Conservation (phyloP, 2,113 vertebrate genomes). For the Periophthalmodon schlosseri region DNA sequence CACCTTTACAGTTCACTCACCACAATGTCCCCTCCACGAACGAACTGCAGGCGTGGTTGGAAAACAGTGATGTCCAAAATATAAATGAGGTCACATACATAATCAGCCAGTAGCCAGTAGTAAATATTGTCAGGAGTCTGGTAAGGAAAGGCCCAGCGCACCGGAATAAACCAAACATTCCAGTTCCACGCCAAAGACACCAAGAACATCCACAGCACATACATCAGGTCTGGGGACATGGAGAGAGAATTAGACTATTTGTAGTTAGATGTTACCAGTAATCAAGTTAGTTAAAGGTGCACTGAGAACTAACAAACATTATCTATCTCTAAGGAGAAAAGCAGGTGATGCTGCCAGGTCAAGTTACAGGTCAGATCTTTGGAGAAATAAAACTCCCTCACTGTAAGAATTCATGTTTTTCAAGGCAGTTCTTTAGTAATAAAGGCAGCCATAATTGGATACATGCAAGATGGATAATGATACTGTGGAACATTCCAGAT, state of each 20-base stretch:
- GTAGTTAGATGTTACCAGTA: not conserved
- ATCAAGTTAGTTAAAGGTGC: not conserved
- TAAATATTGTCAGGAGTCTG: slow-evolving; percentile 84
- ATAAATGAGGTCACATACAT: slow-evolving; percentile 91
- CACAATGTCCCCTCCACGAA: slow-evolving; percentile 89
- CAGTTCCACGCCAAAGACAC: slow-evolving; percentile 96
- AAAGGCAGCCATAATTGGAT: not conserved
- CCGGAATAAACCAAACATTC: slow-evolving; percentile 96
- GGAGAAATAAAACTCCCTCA: not conserved
- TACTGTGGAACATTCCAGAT: not conserved
- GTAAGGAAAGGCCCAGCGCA: slow-evolving; percentile 90
- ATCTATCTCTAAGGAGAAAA: no score
- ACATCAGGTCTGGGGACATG: slow-evolving; percentile 82
- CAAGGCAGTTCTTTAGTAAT: not conserved
- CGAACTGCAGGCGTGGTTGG: slow-evolving; percentile 91
- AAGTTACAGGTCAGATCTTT: no score
- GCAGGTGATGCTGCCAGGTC: no score
- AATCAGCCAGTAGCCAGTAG: slow-evolving; percentile 89
- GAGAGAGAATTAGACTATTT: not conserved
- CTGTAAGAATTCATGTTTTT: not conserved
- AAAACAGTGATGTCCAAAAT: slow-evolving; percentile 89
- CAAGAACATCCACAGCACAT: slow-evolving; percentile 93
- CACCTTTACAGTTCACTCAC: slow-evolving; percentile 76
- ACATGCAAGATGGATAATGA: not conserved
- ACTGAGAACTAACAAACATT: no score